Evolutionary conservation across 2,888 invertebrate species (phyloP), one percentile per base, ranked within the genome.

Genomic region (Drosophila recens): DNA sequence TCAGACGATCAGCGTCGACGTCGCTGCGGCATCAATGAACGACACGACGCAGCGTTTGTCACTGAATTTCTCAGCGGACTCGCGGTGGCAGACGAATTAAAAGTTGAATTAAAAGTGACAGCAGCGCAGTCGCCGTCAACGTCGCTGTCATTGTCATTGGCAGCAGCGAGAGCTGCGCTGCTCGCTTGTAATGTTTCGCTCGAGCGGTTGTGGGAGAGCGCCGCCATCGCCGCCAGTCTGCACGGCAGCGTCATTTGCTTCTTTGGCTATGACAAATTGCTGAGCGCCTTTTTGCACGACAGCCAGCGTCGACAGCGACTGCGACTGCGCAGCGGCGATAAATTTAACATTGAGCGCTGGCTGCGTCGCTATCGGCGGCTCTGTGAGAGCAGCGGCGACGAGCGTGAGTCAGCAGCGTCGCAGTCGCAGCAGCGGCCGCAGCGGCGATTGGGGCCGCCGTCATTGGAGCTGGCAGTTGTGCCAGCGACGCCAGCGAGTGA

Each of bases 21-120:
- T 20, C 87, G 91, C 56, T 82, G 90, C 59, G 91, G 89, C 65
- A 90, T 92, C 68, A 89, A 91, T 75, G 91, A 91, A 68, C 90
- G 83, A 10, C 51, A 73, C 48, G 82, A 90, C 20, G 89, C 90
- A 6, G 89, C 90, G 4, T 89, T 91, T 72, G 91, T 91, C 8
- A 89, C 61, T 64, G 91, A 92, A 79, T 85, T 92, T 67, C 79
- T 92, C 20, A 87, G 82, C 71, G 75, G 77, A 0, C 52, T 80
- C 6, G 58, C 66, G 13, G 57, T 45, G 8, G 34, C 34, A 36
- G 56, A n/a, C 10, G 40, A 40, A 20, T 27, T 1, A 23, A 34
- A 13, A 30, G 17, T 40, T 17, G 15, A n/a, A 58, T n/a, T 48
- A n/a, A 46, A 59, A 45, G 36, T 40, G 30, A 40, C 5, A 48